Evolutionary conservation across 2,888 invertebrate species (phyloP).

Genomic region (Nemotelus nigrinus): DNA sequence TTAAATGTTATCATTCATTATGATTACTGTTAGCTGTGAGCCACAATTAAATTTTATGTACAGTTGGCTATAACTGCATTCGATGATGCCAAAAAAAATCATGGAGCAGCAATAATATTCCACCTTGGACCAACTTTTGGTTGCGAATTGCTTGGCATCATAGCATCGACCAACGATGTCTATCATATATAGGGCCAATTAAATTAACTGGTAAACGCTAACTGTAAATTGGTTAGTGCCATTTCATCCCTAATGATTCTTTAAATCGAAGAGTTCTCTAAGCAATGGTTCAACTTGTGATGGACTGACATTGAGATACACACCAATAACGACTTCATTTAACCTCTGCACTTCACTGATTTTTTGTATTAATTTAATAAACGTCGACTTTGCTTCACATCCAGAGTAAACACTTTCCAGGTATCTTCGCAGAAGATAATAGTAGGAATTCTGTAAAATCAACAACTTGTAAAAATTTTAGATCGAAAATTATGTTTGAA

Average conservation of each 20-base stretch:
- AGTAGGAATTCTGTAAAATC: constrained; percentile 80
- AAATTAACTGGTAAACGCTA: too few species aligned
- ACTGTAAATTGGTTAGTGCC: too few species aligned
- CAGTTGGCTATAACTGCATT: too few species aligned
- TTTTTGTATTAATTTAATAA: constrained; percentile 88
- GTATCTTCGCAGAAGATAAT: constrained; percentile 85
- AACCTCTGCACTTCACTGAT: constrained; percentile 88
- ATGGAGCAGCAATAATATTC: too few species aligned
- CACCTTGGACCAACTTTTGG: too few species aligned
- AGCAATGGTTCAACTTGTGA: constrained; percentile 89
- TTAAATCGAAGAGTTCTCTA: constrained; percentile 94
- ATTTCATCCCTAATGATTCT: constrained; percentile 66
- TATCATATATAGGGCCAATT: too few species aligned
- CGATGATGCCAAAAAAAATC: too few species aligned
- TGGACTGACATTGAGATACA: constrained; percentile 93
- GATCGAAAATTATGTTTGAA: constrained; percentile 47
- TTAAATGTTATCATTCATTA: too few species aligned
- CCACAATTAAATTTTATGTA: too few species aligned
- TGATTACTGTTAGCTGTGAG: too few species aligned
- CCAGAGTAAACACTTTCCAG: constrained; percentile 84
- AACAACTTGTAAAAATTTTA: background rate
- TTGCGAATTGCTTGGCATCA: too few species aligned
- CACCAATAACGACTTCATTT: constrained; percentile 90
- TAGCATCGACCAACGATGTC: too few species aligned
- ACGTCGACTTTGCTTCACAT: constrained; percentile 88